Base-by-base conservation (phyloP, 2,797 vertebrate genomes). In the Danio aesculapii region DNA sequence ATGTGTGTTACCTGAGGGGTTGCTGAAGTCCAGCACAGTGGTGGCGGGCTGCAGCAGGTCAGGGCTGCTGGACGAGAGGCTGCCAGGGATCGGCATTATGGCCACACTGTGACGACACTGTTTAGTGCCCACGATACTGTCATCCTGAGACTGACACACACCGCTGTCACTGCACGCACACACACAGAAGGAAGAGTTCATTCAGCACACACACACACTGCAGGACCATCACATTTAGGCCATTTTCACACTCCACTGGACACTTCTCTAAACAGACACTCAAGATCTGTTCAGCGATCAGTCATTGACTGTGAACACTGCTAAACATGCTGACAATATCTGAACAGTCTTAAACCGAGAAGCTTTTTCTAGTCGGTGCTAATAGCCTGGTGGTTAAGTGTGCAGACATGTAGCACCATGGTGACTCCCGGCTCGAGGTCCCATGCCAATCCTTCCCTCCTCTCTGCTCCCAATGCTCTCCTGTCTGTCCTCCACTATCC, bases 91-190 rank as follows among this genome's bases (percentile, higher is more conserved):
- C 50, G 97, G 97, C 98, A 99, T 97, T 88, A 98, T 97, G 81
- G 97, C 97, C 88, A 99, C 92, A 84, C 98, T 98, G 93, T 98
- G 97, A 0, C 97, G 91, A 84, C 96, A 97, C 91, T 98, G 97
- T 82, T 97, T 97, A 0, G 97, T 98, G 2, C 97, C 97, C 82
- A 99, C 97, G 0, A 99, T 96, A 91, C 97, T 99, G 94, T 99
- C 98, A n/a, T 99, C 98, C 91, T 99, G 98, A 0, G 97, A 98
- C 84, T 99, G 97, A 86, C 95, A 95, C 88, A 98, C 91, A 0
- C 96, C 94, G 0, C 96, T 95, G 2, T 99, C 97, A 13, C 98
- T 99, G 90, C 43, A 49, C 50, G 13, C 10, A 53, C 50, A 91
- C 89, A 88, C 87, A 71, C 8, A 47, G 53, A 49, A 1, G 50